These are phyloP conservation scores for Urophycis tenuis DNA, from an alignment of 2,797 vertebrate species.

Conservation along the genomic window DNA sequence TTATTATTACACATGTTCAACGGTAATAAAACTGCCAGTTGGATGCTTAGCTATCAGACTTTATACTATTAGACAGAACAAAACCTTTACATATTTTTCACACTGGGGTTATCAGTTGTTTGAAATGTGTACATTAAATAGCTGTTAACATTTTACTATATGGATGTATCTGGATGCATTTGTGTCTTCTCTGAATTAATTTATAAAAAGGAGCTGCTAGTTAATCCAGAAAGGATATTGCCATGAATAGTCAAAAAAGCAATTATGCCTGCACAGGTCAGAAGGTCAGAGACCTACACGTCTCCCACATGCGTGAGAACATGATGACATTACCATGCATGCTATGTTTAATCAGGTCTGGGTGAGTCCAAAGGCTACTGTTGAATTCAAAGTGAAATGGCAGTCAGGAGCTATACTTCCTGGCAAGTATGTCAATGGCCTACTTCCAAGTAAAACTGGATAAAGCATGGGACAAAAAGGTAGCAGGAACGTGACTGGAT, in stretches of 20 bases:
- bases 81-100: no score
- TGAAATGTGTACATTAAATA: no score
- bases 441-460: neutral
- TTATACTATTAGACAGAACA: no score
- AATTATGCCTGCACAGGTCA: conserved; percentile 34
- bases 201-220: neutral
- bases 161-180: neutral
- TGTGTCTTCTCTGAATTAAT: neutral
- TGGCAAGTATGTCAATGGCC: no score
- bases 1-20: no score
- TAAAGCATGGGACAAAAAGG: neutral
- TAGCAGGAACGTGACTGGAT: neutral
- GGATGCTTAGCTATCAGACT: no score
- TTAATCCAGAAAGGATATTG: neutral
- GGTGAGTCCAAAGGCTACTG: neutral
- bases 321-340: neutral
- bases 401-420: neutral
- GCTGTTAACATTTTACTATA: neutral
- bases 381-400: neutral
- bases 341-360: neutral
- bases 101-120: no score
- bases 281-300: conserved; percentile 29
- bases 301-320: neutral
- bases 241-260: conserved; percentile 22
- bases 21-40: no score